These are phyloP conservation scores for Epistrophe eligans DNA, from an alignment of 2,888 invertebrate species.

Conservation along the genomic window DNA sequence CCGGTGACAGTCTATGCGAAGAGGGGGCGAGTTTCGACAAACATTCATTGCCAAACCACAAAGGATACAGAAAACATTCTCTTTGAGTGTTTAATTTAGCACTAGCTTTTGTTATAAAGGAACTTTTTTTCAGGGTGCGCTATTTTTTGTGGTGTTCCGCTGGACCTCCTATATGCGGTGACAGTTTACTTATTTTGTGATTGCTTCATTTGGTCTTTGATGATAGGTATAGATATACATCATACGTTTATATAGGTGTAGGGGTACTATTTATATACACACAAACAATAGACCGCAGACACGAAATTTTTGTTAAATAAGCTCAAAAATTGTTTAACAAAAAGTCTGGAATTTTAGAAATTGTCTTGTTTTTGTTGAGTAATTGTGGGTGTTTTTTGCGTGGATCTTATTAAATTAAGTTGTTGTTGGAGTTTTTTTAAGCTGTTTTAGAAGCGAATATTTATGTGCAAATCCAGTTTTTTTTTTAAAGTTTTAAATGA, in stretches of 20 bases:
- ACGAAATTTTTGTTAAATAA: conserved; percentile 63
- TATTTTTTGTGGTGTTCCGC: conserved; percentile 52
- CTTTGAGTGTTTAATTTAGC: conserved; percentile 77
- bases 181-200: conserved; percentile 49
- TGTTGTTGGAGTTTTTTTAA: neutral
- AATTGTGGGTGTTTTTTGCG: conserved; percentile 6
- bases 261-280: neutral
- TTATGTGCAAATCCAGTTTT: neutral
- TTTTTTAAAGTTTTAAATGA: too few relatives aligned
- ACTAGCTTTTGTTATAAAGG: conserved; percentile 57
- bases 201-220: conserved; percentile 60
- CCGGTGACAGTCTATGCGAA: conserved; percentile 57
- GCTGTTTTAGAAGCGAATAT: neutral
- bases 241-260: neutral
- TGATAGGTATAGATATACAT: neutral
- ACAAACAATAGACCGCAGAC: conserved; percentile 23
- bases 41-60: conserved; percentile 77
- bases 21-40: conserved; percentile 48
- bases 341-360: conserved; percentile 57
- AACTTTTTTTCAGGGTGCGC: conserved; percentile 29
- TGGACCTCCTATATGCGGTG: conserved; percentile 60
- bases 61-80: conserved; percentile 77
- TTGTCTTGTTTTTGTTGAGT: conserved; percentile 16
- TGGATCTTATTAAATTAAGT: conserved; percentile 46
- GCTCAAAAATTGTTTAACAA: conserved; percentile 48